A percentile compares a stretch with the other conserved stretches of the same genome.
These are phyloP conservation scores for Aviceda subcristata DNA, from an alignment of 2,113 vertebrate genomes.

Conservation along the genomic window DNA sequence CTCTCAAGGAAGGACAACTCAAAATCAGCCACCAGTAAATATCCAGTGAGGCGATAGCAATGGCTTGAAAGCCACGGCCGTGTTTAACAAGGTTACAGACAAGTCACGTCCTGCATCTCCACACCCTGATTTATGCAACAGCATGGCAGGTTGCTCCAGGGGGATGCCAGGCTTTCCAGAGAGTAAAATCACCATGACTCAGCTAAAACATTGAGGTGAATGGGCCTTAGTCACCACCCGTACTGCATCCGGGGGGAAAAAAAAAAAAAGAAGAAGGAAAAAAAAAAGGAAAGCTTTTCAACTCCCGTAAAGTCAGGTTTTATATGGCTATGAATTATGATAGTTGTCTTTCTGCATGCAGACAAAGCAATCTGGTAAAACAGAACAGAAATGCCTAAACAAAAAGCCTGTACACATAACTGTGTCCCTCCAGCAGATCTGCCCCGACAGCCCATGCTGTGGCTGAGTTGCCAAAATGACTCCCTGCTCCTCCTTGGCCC, in stretches of 20 bases:
- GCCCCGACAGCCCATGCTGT: neutral
- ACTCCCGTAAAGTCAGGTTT: neutral
- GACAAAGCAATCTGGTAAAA: neutral
- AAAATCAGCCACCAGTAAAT: neutral
- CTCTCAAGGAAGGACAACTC: neutral
- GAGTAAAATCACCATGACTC: neutral
- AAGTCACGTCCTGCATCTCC: neutral
- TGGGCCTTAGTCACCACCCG: neutral
- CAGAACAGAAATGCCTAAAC: neutral
- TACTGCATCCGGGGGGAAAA: fast-evolving
- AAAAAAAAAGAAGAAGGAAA: neutral
- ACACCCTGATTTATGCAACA: neutral
- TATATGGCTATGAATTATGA: neutral
- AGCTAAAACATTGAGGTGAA: neutral
- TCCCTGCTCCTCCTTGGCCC: neutral
- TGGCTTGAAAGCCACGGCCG: neutral
- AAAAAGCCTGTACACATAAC: neutral
- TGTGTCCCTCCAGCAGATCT: neutral
- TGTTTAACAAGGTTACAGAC: fast-evolving
- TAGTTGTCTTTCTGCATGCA: neutral
- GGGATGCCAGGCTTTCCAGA: neutral
- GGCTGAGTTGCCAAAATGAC: neutral
- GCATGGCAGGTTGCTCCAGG: fast-evolving
- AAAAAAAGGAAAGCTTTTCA: neutral
- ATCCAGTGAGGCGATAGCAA: neutral